Base-by-base conservation (phyloP, 2,888 invertebrate genomes). In the Agrypnus murinus region DNA sequence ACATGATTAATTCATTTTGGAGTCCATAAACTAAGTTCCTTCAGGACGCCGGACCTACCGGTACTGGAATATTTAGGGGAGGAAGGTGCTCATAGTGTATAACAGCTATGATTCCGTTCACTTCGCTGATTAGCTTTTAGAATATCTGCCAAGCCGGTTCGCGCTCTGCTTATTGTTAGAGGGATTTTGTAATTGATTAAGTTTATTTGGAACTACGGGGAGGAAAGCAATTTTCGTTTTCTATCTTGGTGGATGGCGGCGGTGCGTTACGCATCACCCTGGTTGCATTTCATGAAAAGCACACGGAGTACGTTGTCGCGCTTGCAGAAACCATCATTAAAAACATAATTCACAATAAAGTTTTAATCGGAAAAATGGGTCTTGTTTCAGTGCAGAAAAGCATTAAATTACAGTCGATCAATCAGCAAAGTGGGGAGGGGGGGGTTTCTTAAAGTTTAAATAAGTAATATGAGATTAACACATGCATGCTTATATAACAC, bases 141-240 rank as follows among this genome's bases (percentile, higher is more conserved):
- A 77, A 70, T n/a, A n/a, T 68, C 59, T 69, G 69, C 48, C 65
- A 59, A 73, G 67, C 71, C 60, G 25, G 73, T 65, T 69, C 60
- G 69, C 67, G 60, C 64, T 59, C 45, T 60, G 63, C 64, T 75
- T 75, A 77, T 79, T 78, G 75, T 77, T 67, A 76, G 75, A 80
- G 77, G 78, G 78, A 81, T 78, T 78, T 76, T 75, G 77, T 80
- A 81, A 81, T 81, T 81, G 81, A 81, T 81, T 81, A 81, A 76
- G 77, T 78, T 78, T 75, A 80, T 81, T 81, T 79, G 75, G 70
- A 76, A 74, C 77, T 74, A 76, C 65, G 68, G 69, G 79, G 78
- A 77, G 76, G 75, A 74, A 75, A 72, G 78, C 77, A 75, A 66
- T 69, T 77, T 74, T 77, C 76, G 76, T 77, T 25, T 25, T 79